phyloP scores from a whole-genome alignment of 2,888 invertebrate genomes.

The Melinopterus prodromus region DNA sequence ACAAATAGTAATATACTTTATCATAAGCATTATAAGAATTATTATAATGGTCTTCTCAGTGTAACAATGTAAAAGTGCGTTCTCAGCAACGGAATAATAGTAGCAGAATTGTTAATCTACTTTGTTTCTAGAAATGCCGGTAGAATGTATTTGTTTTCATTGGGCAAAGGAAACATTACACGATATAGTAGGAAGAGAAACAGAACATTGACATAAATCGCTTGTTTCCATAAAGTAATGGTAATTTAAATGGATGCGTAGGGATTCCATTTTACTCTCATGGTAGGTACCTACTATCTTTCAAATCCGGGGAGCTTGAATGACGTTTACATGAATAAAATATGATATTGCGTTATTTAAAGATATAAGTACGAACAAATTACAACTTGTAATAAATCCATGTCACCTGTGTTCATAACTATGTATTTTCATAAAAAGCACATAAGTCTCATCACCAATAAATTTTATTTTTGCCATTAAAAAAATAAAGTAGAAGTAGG shows the following conservation, averaged over 20 bases:
- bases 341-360: not conserved
- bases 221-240: not conserved
- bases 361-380: not conserved
- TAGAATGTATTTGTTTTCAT: not conserved
- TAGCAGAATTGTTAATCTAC: not conserved
- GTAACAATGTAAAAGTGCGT: no score
- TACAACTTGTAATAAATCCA: not conserved
- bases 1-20: no score
- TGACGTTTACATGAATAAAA: not conserved
- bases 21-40: no score
- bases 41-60: no score
- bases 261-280: not conserved
- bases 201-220: not conserved
- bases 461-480: no score
- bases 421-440: not conserved
- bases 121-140: not conserved
- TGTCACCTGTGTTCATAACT: not conserved
- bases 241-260: not conserved
- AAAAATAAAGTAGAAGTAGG: no score
- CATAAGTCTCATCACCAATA: no score
- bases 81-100: not conserved
- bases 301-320: not conserved
- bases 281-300: not conserved
- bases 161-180: not conserved
- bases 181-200: not conserved